Percentiles rank a stretch among this genome's conserved stretches.
Conservation (phyloP, 2,113 vertebrate species). For the Dipodomys stephensi region DNA sequence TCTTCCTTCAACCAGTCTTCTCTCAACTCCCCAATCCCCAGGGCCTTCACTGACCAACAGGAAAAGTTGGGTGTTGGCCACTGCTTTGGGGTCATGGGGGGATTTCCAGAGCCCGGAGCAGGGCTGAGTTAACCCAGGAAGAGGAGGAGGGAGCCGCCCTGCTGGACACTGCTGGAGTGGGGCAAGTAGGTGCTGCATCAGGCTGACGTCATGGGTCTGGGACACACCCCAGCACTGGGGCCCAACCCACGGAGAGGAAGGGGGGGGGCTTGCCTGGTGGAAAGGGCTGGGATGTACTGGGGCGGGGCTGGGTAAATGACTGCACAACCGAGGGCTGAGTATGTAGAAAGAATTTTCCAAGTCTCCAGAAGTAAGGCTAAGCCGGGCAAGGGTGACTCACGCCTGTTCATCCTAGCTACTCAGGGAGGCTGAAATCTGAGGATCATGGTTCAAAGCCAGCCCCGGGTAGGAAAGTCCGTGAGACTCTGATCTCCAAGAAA, state of each 20-base stretch:
- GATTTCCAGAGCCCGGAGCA: neutral
- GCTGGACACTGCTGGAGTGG: neutral
- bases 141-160: neutral
- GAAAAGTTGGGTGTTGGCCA: neutral
- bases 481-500: too few species aligned
- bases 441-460: too few species aligned
- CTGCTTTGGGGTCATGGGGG: too few species aligned
- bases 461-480: too few species aligned
- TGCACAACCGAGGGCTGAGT: too few species aligned
- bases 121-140: neutral
- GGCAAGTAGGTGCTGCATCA: neutral
- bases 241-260: neutral
- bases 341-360: slow-evolving; percentile 6
- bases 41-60: neutral
- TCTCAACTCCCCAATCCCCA: neutral
- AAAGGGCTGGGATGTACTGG: too few species aligned
- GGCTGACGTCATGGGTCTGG: neutral
- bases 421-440: too few species aligned
- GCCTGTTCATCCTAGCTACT: too few species aligned
- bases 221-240: neutral
- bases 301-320: too few species aligned
- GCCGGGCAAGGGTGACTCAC: too few species aligned
- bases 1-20: neutral
- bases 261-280: too few species aligned
- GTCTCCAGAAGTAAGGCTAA: neutral